These are phyloP conservation scores for Muricea muricata DNA, from an alignment of 92 coral and sea anemone species.

Conservation along the genomic window DNA sequence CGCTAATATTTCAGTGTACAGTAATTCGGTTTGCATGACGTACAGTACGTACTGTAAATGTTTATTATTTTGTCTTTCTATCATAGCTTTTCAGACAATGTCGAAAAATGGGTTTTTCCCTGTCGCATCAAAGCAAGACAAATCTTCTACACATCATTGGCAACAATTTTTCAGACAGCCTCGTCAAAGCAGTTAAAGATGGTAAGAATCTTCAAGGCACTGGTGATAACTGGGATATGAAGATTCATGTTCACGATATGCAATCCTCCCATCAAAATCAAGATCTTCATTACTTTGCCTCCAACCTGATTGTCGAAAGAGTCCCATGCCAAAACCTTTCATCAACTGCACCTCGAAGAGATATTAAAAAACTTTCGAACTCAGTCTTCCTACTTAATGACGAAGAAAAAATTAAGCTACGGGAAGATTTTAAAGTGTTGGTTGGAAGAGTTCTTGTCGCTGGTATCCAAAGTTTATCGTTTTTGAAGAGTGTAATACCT, in stretches of 20 bases:
- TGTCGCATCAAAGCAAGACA: neutral
- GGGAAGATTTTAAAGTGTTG: slow-evolving; percentile 59
- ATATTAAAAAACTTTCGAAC: slow-evolving; percentile 36
- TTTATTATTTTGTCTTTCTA: too few relatives aligned
- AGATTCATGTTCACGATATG: slow-evolving; percentile 50
- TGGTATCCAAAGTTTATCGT: slow-evolving; percentile 40
- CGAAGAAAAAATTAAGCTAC: slow-evolving; percentile 35
- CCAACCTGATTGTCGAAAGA: slow-evolving; percentile 62
- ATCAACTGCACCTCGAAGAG: slow-evolving; percentile 47
- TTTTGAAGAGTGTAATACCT: slow-evolving; percentile 56
- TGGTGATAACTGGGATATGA: too few relatives aligned
- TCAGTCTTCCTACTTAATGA: slow-evolving; percentile 45
- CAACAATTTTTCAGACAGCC: slow-evolving; percentile 51
- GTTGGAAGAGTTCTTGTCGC: slow-evolving; percentile 45
- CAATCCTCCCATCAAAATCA: slow-evolving; percentile 46
- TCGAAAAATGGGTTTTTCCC: neutral
- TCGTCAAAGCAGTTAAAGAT: slow-evolving; percentile 27
- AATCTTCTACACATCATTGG: slow-evolving; percentile 18
- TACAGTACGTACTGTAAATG: too few relatives aligned
- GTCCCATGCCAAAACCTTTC: slow-evolving; percentile 47
- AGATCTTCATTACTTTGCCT: slow-evolving; percentile 62
- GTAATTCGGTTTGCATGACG: too few relatives aligned
- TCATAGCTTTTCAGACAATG: neutral
- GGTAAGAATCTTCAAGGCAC: slow-evolving; percentile 55
- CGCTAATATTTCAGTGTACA: neutral